Percentiles rank a stretch among this genome's conserved stretches.
These are phyloP conservation scores for Piscicola geometra DNA, from an alignment of 2,888 invertebrate genomes.

Conservation along the genomic window DNA sequence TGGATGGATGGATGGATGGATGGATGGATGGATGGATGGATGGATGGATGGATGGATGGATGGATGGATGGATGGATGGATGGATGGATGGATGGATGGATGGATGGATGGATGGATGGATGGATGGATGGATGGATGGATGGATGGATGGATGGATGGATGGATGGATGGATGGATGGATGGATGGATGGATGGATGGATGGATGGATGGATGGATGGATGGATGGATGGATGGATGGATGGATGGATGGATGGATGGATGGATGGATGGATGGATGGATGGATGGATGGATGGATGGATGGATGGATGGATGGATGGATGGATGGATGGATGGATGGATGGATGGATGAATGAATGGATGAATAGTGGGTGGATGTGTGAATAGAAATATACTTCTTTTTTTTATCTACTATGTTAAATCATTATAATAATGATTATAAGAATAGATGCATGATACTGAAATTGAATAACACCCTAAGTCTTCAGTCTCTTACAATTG, in stretches of 20 bases:
- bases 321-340: background rate
- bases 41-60: background rate
- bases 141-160: constrained; percentile 3
- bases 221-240: background rate
- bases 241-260: constrained; percentile 6
- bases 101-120: background rate
- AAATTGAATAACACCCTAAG: too few species aligned
- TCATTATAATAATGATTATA: too few species aligned
- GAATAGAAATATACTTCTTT: too few species aligned
- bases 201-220: background rate
- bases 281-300: constrained; percentile 6
- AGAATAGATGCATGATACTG: too few species aligned
- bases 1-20: background rate
- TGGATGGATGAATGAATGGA: constrained; percentile 1
- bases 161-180: constrained; percentile 3
- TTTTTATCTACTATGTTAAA: too few species aligned
- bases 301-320: background rate
- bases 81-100: background rate
- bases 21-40: background rate
- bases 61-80: background rate
- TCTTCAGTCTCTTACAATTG: too few species aligned
- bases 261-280: background rate
- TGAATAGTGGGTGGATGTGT: background rate
- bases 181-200: constrained; percentile 2
- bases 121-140: background rate